Base-by-base conservation (phyloP, 1,140 invertebrate species). In the Acromyrmex echinatior region DNA sequence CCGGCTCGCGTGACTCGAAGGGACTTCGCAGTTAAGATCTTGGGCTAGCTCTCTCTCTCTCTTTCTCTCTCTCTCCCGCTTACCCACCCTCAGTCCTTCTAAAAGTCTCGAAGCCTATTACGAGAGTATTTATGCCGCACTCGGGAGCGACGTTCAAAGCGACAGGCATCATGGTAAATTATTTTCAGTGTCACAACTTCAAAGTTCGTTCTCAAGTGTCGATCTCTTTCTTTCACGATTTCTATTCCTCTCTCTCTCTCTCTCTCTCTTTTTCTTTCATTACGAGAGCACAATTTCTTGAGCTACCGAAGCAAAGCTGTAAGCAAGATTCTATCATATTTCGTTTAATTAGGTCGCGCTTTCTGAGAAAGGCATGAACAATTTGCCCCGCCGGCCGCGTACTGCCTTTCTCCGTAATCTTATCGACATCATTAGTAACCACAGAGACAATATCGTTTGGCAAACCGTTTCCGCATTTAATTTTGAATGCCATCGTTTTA, bases 21-120 rank as follows among this genome's bases (percentile, higher is more conserved):
- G 66, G 74, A 66, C 76, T 78, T 79, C 49, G 74, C 62, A 84
- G 80, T 86, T 60, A 56, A 84, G 82, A 86, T 60, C 53, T 12
- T 45, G 70, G 77, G n/a, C 63, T 53, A 28, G 39, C 49, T 51
- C 39, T 12, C 9, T 12, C 39, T 39, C 6, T 45, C 0, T 45
- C 39, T 39, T 0, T 39, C 39, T 39, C 39, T 10, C 9, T 35
- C 31, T 3, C 39, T 10, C 49, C 39, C 68, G 76, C 80, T 81
- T 84, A 35, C 88, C 21, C 86, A 79, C 86, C 62, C n/a, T 80
- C 45, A 66, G 51, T 53, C 58, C 76, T 68, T 76, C 71, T 65
- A 78, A 39, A 87, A 85, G 60, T 90, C 86, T 90, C 39, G 62
- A 58, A 80, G 81, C 62, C 88, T 87, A 90, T 90, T 90, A 90